Evolutionary conservation across 2,797 vertebrate species (phyloP).

Genomic region (Nannoperca obscura): DNA sequence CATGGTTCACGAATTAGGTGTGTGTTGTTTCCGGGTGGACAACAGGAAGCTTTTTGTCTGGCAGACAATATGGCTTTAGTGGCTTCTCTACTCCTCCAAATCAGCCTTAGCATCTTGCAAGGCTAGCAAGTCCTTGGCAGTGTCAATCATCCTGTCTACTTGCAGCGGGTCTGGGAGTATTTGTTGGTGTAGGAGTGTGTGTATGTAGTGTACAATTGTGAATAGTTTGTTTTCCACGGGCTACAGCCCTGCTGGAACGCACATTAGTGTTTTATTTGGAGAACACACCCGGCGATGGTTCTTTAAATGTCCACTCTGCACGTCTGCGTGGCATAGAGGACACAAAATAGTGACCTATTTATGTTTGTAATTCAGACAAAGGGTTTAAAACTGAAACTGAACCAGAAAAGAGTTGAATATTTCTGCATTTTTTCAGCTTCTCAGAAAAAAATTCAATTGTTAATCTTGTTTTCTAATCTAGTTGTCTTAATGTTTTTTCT

Average conservation of each 20-base stretch:
- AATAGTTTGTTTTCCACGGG: background rate
- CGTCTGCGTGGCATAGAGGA: background rate
- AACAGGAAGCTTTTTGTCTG: constrained; percentile 6
- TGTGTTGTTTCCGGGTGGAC: background rate
- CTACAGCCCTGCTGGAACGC: background rate
- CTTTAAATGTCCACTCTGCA: constrained; percentile 5
- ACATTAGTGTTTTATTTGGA: constrained; percentile 7
- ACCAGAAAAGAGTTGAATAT: constrained; percentile 2
- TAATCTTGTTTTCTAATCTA: background rate
- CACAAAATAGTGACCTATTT: constrained; percentile 27
- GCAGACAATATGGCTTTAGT: background rate
- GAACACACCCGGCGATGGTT: background rate
- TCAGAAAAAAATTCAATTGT: background rate
- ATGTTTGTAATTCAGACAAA: constrained; percentile 2
- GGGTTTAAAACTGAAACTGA: constrained; percentile 4
- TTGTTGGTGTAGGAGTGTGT: background rate
- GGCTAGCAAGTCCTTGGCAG: background rate
- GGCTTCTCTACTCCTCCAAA: background rate
- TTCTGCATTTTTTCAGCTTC: background rate
- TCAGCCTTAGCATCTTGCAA: background rate
- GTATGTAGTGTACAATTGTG: background rate
- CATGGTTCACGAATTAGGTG: background rate
- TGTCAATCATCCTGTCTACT: background rate
- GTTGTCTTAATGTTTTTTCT: constrained; percentile 11
- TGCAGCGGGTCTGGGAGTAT: background rate